A percentile compares a stretch with the other conserved stretches of the same genome.
phyloP scores from a whole-genome alignment of 2,888 invertebrate genomes.

The Agapostemon virescens region DNA sequence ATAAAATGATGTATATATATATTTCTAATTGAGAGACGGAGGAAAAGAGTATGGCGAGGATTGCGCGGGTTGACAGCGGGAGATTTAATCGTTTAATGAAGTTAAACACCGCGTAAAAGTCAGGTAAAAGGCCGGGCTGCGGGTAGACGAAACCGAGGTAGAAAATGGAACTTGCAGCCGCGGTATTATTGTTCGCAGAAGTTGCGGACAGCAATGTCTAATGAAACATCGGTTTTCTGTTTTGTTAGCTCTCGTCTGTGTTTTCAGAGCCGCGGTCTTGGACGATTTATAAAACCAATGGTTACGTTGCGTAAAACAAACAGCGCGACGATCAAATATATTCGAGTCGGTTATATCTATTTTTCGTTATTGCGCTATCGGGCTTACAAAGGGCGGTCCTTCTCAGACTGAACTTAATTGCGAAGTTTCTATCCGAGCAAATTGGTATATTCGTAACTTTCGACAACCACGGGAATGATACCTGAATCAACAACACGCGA shows the following conservation, averaged over 20 bases:
- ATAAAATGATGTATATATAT: not conserved
- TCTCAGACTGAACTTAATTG: slow-evolving; percentile 54
- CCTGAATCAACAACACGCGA: slow-evolving; percentile 54
- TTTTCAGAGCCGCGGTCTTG: not conserved
- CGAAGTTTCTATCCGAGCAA: slow-evolving; percentile 50
- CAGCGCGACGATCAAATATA: not conserved
- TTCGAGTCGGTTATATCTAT: not conserved
- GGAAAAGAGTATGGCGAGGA: not conserved
- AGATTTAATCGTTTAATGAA: slow-evolving; percentile 63
- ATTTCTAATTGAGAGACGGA: not conserved
- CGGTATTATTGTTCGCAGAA: slow-evolving; percentile 34
- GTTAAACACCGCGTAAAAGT: slow-evolving; percentile 53
- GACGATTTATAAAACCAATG: slow-evolving; percentile 8
- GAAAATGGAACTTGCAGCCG: slow-evolving; percentile 20
- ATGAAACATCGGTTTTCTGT: slow-evolving; percentile 33
- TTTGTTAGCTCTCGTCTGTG: not conserved
- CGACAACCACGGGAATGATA: slow-evolving; percentile 58
- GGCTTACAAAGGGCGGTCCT: slow-evolving; percentile 42
- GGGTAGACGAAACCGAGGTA: not conserved
- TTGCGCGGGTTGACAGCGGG: slow-evolving; percentile 6
- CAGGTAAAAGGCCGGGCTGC: slow-evolving; percentile 20
- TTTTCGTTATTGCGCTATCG: slow-evolving; percentile 29
- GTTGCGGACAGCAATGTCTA: slow-evolving; percentile 10
- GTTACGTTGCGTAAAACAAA: not conserved
- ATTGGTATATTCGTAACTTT: slow-evolving; percentile 63